Evolutionary conservation across 2,797 vertebrate species (phyloP), one percentile per base, ranked within the genome.

Genomic region (Phoebastria nigripes): DNA sequence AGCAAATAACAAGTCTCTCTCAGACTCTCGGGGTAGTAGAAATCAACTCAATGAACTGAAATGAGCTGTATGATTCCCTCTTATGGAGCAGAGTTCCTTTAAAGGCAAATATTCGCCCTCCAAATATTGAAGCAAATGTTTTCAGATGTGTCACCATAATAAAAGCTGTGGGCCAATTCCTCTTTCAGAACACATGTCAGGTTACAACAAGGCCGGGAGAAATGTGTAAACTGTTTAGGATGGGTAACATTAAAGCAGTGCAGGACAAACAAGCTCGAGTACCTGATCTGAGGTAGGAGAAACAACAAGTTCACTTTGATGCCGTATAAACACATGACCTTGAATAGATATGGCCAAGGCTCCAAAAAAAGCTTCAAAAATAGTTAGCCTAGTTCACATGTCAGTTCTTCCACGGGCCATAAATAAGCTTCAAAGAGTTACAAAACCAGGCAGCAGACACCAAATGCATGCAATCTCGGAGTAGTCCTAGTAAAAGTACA

Each of bases 361-460:
- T 46, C 35, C 4, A 54, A 83, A 85, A 87, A 90, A 84, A 59
- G 1, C 21, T 88, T 94, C 55, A 93, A 82, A 86, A 96, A 94
- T 66, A n/a, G 87, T 82, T 62, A 80, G 47, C 54, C 52, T 74
- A 42, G 46, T 96, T 94, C 65, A 56, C 59, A 37, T 58, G 79
- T 87, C 93, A 90, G 39, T 46, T 73, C 51, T 94, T 89, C 86
- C 80, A 90, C 51, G 65, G 79, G 67, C 24, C 49, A 41, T 81
- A 95, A 87, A 88, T 89, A 96, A 88, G 35, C 63, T 95, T 82
- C 92, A 96, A 94, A 93, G 87, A 81, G 72, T 84, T 94, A 81
- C 22, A 84, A 94, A 95, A 77, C 41, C 47, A 37, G 58, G 52
- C 62, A 82, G 51, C 82, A 91, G 87, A 76, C 84, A 87, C 87